Base-by-base conservation (phyloP, 2,888 invertebrate species). In the Drosophila falleni region DNA sequence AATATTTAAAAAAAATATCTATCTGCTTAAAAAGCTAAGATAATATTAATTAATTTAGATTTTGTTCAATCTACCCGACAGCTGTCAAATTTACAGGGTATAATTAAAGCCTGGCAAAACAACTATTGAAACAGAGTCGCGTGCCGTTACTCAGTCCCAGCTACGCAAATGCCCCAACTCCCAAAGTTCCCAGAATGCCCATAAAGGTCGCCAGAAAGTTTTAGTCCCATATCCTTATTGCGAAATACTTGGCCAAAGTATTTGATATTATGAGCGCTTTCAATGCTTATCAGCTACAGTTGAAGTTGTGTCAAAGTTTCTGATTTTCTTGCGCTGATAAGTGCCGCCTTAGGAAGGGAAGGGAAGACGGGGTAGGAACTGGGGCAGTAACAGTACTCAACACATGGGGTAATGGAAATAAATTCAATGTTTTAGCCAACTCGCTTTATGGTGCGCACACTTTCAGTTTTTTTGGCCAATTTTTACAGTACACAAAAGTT, bases 231-330 rank as follows among this genome's bases (percentile, higher is more conserved):
- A 53, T 62, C 65, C 54, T 66, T 66, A 74, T 77, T 74, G 66
- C 49, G 35, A 65, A 78, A 80, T 67, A 73, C 73, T 82, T 81
- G 79, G 37, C n/a, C 64, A 55, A 77, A 71, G 82, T 80, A 74
- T 77, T 85, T 81, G 51, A 59, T 66, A 50, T 70, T 74, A 66
- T 71, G 51, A 59, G 61, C 64, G 64, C 70, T 55, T 53, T 62
- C 69, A 69, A 59, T 69, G 71, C 70, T 85, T 87, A 83, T 87
- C 82, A 80, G 74, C 61, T 13, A 41, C 72, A 56, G 64, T 64
- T 71, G 39, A 69, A 75, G 63, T 82, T 87, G 73, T 65, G 67
- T 56, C 71, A 53, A 82, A 81, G 62, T 80, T 87, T 75, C 23
- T 53, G 49, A 56, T 67, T 61, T 71, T 61, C 61, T 29, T 54